A percentile compares a stretch with the other conserved stretches of the same genome.
Conservation (phyloP, 2,113 vertebrate genomes). For the Trochalopteron elliotii region DNA sequence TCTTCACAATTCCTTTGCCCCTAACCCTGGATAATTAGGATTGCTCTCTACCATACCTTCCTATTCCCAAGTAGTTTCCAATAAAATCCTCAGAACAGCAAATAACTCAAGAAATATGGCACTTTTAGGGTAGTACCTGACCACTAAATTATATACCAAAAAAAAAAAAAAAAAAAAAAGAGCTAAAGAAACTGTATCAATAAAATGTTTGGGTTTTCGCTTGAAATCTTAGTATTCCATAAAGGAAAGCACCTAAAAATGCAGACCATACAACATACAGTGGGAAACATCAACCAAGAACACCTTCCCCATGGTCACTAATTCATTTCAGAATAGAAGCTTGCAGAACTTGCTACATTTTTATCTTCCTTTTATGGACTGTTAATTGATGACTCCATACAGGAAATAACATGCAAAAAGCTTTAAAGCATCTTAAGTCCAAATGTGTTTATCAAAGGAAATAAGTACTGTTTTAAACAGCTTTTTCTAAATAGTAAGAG, state of each 20-base stretch:
- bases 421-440: neutral
- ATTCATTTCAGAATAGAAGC: neutral
- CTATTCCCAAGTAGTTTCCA: neutral
- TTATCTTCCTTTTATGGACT: neutral
- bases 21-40: slow-evolving; percentile 40
- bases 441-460: neutral
- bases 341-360: neutral
- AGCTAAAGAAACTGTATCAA: neutral
- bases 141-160: neutral
- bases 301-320: neutral
- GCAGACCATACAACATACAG: neutral
- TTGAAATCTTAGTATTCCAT: neutral
- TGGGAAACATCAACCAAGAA: neutral
- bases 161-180: neutral
- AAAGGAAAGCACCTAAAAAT: neutral
- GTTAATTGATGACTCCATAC: accelerated
- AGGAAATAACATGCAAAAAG: neutral
- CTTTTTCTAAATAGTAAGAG: neutral
- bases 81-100: neutral
- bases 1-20: slow-evolving; percentile 29
- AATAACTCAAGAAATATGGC: neutral
- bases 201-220: neutral
- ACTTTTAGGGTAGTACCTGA: neutral
- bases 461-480: neutral
- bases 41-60: slow-evolving; percentile 1